Percentiles rank a stretch among this genome's conserved stretches.
Evolutionary conservation across 2,888 invertebrate genomes (phyloP).

Genomic region (Callyntrura guangdongensis): DNA sequence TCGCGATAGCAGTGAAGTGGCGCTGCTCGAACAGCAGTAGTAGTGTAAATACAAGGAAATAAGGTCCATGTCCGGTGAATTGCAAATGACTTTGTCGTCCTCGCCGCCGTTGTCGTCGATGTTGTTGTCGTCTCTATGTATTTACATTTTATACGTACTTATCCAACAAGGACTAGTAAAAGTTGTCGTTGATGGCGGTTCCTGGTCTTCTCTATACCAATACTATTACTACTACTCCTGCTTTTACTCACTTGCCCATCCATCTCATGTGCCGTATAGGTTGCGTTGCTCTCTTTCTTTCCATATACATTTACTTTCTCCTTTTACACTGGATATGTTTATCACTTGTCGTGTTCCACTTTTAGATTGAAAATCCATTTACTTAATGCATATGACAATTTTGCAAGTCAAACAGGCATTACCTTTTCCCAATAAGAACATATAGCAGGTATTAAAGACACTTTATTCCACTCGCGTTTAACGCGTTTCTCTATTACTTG

Average conservation of each 20-base stretch:
- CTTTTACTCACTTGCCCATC: conserved; percentile 24
- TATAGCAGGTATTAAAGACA: background rate
- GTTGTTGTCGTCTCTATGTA: conserved; percentile 41
- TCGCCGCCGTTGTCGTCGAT: background rate
- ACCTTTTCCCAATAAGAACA: background rate
- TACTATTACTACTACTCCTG: background rate
- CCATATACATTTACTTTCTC: background rate
- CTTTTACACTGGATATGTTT: conserved; percentile 36
- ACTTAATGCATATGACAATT: conserved; percentile 45
- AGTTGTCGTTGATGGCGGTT: too few relatives aligned
- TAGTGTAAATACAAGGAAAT: conserved; percentile 48
- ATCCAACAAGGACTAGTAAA: too few relatives aligned
- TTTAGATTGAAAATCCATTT: conserved; percentile 65
- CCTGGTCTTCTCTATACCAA: background rate
- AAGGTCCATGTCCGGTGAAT: conserved; percentile 59
- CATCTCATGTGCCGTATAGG: conserved; percentile 3
- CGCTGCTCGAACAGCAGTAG: background rate
- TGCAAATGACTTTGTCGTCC: conserved; percentile 45
- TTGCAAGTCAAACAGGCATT: conserved; percentile 62
- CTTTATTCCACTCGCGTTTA: background rate
- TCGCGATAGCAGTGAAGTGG: background rate
- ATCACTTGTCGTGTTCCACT: conserved; percentile 42
- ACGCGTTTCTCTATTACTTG: background rate
- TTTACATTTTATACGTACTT: conserved; percentile 15
- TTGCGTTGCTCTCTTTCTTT: conserved; percentile 10